Evolutionary conservation across 2,797 vertebrate species (phyloP), one percentile per base, ranked within the genome.

Genomic region (Crenichthys baileyi): DNA sequence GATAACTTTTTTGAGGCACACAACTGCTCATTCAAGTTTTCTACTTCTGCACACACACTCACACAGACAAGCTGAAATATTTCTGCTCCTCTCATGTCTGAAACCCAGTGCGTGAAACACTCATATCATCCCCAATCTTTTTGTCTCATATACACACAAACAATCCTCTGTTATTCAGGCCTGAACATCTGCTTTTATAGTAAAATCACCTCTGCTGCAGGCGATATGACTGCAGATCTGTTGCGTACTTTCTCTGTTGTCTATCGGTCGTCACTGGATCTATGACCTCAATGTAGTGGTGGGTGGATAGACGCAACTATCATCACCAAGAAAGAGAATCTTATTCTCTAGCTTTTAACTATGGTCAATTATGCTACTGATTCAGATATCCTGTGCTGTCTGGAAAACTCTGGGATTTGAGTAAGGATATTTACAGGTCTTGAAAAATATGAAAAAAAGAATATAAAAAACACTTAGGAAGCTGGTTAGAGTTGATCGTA

Each of bases 141-240:
- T 15, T 51, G 11, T 41, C 41, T n/a, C 70, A 71, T 39, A 44
- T 67, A 18, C 67, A 79, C 78, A 53, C 51, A 72, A 50, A 84
- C 53, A 61, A 16, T 53, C 72, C 44, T 24, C 56, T 60, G 61
- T 70, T 65, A 80, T 60, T 82, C 39, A 71, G 75, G 74, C 51
- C 50, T 31, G 75, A 75, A 75, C 88, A 85, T 80, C 63, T 86
- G 79, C 75, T 70, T 82, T 85, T 83, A 72, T 67, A 58, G 48
- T 82, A 61, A 39, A 46, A 7, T 80, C 81, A 73, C 77, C 56
- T 81, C 58, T 24, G 53, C 31, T 72, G 76, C 71, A 53, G 48
- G 68, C 29, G 58, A 75, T 44, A 56, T 39, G 85, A 75, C 78
- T 63, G 29, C 31, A 53, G 29, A 88, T 60, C 70, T 65, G 80